Percentiles rank a stretch among this genome's conserved stretches.
These are phyloP conservation scores for Onychomys torridus DNA, from an alignment of 2,797 vertebrate genomes.

Conservation along the genomic window DNA sequence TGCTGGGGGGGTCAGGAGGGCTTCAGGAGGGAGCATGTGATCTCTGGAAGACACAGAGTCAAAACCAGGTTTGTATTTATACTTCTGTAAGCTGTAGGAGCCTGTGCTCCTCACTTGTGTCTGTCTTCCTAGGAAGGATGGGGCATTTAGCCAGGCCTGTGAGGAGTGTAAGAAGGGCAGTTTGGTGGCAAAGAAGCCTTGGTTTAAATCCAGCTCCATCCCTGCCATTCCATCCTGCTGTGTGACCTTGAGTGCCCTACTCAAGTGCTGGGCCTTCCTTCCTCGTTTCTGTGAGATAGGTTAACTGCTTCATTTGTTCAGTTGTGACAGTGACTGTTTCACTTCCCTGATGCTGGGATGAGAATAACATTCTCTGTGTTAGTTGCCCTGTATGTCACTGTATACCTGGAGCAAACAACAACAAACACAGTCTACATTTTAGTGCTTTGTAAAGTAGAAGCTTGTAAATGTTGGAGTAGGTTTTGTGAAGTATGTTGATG, in stretches of 20 bases:
- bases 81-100: background rate
- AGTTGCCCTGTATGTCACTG: background rate
- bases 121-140: background rate
- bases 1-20: too few species aligned
- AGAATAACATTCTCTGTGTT: background rate
- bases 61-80: background rate
- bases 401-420: background rate
- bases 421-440: background rate
- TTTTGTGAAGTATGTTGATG: slow-evolving; percentile 45
- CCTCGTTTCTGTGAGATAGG: background rate
- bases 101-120: background rate
- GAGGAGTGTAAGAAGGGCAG: background rate
- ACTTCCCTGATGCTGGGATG: background rate
- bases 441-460: slow-evolving; percentile 37
- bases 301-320: background rate
- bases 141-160: background rate
- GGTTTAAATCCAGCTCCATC: background rate
- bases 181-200: background rate
- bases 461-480: slow-evolving; percentile 24
- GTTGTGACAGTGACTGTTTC: background rate
- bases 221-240: too few species aligned
- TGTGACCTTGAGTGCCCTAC: background rate
- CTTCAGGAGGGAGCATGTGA: too few species aligned
- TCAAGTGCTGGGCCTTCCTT: background rate
- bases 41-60: background rate